Base-by-base conservation (phyloP, 2,113 vertebrate genomes). In the Sphaerodactylus townsendi region DNA sequence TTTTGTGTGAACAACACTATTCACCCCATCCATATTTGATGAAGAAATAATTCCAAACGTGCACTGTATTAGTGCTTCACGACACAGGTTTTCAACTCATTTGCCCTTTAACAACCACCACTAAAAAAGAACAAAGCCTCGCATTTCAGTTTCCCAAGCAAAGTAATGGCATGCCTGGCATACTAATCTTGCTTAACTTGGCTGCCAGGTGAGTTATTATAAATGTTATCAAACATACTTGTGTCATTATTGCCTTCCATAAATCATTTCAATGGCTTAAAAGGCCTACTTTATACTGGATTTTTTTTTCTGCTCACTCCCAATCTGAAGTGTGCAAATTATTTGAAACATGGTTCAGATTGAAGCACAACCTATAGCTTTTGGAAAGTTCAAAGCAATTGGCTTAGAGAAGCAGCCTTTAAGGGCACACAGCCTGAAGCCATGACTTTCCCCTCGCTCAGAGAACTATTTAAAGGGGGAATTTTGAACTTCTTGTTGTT, bases 81-180 rank as follows among this genome's bases (percentile, higher is more conserved):
- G 13, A 74, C 85, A n/a, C 2, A 4, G 0, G 3, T 37, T 37
- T 82, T 77, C 84, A 0, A 41, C 13, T n/a, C 0, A 1, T 3
- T 76, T 79, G 68, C 76, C 76, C 4, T 85, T 87, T 46, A 2
- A 35, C 44, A 8, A 8, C 19, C 86, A 76, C 68, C 37, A 9
- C 23, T 9, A 2, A 14, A 62, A 86, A 86, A 50, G 35, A 86
- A 86, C 69, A 68, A 14, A 0, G 0, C 1, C 3, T 66, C 84
- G 88, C 85, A 39, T 82, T 90, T 85, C 8, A 9, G 28, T 48
- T 30, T 88, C 85, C 89, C 71, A 88, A 46, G 53, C 30, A 10
- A 37, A 88, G 10, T 14, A 33, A 87, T 87, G 4, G 2, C 70
- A 53, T 62, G 50, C 1, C 4, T 81, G 82, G 69, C 71, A 56